A percentile compares a stretch with the other conserved stretches of the same genome.
These are phyloP conservation scores for Flexamia atlantica DNA, from an alignment of 2,888 invertebrate genomes.

Conservation along the genomic window DNA sequence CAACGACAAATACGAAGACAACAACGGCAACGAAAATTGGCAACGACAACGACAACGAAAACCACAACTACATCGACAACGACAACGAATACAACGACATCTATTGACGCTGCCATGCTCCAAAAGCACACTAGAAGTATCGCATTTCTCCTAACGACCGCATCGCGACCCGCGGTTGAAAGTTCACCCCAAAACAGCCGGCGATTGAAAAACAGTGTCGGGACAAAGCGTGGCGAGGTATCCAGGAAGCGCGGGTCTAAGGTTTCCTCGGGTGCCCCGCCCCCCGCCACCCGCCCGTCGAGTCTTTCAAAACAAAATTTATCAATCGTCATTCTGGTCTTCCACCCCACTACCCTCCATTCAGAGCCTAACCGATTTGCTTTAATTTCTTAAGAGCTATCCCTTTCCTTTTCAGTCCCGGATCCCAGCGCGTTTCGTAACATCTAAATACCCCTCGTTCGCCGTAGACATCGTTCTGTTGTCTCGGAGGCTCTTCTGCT, in stretches of 20 bases:
- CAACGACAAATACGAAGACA: no score
- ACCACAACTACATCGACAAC: no score
- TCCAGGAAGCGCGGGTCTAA: conserved; percentile 4
- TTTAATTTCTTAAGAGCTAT: conserved; percentile 46
- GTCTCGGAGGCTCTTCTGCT: conserved; percentile 13
- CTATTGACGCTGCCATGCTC: no score
- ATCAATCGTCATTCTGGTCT: conserved; percentile 18
- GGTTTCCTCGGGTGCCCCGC: conserved; percentile 21
- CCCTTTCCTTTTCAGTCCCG: conserved; percentile 33
- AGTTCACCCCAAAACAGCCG: conserved; percentile 32
- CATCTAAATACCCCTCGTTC: conserved; percentile 11
- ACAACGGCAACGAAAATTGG: no score
- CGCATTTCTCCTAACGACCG: background rate
- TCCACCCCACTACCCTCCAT: background rate
- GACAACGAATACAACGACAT: no score
- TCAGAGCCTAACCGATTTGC: conserved; percentile 37
- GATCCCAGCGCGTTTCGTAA: conserved; percentile 22
- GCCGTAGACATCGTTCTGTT: background rate
- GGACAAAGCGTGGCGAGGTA: conserved; percentile 20
- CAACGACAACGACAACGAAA: no score
- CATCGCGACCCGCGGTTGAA: background rate
- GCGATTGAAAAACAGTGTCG: conserved; percentile 38
- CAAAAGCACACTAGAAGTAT: no score
- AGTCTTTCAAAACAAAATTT: conserved; percentile 54
- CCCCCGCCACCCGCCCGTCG: conserved; percentile 20